These are phyloP conservation scores for Choristoneura fumiferana DNA, from an alignment of 1,140 invertebrate species.

Conservation along the genomic window DNA sequence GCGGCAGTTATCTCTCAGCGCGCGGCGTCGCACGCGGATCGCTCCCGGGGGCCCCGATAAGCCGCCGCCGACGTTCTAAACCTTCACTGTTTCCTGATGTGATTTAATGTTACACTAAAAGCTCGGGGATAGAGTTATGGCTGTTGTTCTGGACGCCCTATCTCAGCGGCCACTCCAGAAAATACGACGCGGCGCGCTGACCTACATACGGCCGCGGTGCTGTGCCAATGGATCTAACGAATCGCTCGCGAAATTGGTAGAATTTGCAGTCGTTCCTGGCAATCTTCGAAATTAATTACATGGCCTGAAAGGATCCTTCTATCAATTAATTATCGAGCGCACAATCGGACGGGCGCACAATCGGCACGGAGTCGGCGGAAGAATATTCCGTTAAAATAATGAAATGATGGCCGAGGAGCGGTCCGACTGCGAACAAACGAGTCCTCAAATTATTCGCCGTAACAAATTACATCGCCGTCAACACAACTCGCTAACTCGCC, in stretches of 20 bases:
- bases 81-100: slow-evolving; percentile 14
- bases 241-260: neutral
- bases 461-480: slow-evolving; percentile 14
- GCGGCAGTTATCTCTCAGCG: neutral
- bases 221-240: neutral
- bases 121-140: slow-evolving; percentile 5
- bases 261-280: neutral
- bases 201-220: neutral
- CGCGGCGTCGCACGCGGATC: slow-evolving; percentile 10
- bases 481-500: slow-evolving; percentile 4
- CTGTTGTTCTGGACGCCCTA: slow-evolving; percentile 1
- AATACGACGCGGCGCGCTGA: neutral
- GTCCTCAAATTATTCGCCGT: slow-evolving; percentile 6
- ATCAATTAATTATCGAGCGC: slow-evolving; percentile 15
- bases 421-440: neutral
- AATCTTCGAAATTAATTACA: slow-evolving; percentile 8
- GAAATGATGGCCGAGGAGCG: slow-evolving; percentile 1
- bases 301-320: neutral
- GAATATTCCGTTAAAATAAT: slow-evolving; percentile 15
- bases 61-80: slow-evolving; percentile 6
- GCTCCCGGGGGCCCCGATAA: slow-evolving; percentile 1
- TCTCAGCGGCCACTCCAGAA: neutral
- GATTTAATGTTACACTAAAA: slow-evolving; percentile 17
- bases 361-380: neutral
- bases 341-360: neutral